Base-by-base conservation (phyloP, 2,797 vertebrate species). In the Eospalax fontanierii region DNA sequence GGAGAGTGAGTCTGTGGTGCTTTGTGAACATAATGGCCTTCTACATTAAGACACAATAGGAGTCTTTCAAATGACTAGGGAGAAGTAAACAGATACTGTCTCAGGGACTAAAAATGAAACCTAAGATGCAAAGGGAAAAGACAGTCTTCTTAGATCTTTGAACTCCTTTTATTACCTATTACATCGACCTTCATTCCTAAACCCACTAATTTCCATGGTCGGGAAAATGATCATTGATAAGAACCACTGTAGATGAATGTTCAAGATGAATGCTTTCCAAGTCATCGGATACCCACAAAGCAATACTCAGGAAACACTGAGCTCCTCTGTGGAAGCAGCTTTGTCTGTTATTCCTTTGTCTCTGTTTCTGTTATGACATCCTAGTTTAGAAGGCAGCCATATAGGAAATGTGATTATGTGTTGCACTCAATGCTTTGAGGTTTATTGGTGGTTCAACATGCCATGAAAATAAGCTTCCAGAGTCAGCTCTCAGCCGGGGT, bases 181-280 rank as follows among this genome's bases (percentile, higher is more conserved):
- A 76, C 22, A 54, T 16, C 90, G 74, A 92, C 54, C 75, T 84
- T 70, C 70, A 93, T 95, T 90, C 89, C 75, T 71, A 90, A 94
- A 54, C 38, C 35, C 61, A 54, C 63, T 87, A 90, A 84, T 93
- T 83, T 16, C 57, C 79, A 87, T 16, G 46, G 54, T 79, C 63
- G 90, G 65, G 75, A 92, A 90, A 85, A 71, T 12, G n/a, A 61
- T 85, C 84, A 43, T 85, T 91, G 78, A 54, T 90, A 95, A 94
- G 81, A 96, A 92, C 33, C 76, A 76, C 26, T 57, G 65, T 66
- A 87, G 54, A 87, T 35, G 78, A 66, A 89, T 82, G 43, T n/a
- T 63, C 54, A 94, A 86, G 73, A 82, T 89, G 22, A 90, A 74
- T 40, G 40, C 78, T 93, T 97, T 71, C 50, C 70, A 38, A 89